These are phyloP conservation scores for Alces alces DNA, from an alignment of 2,113 vertebrate species.

Conservation along the genomic window DNA sequence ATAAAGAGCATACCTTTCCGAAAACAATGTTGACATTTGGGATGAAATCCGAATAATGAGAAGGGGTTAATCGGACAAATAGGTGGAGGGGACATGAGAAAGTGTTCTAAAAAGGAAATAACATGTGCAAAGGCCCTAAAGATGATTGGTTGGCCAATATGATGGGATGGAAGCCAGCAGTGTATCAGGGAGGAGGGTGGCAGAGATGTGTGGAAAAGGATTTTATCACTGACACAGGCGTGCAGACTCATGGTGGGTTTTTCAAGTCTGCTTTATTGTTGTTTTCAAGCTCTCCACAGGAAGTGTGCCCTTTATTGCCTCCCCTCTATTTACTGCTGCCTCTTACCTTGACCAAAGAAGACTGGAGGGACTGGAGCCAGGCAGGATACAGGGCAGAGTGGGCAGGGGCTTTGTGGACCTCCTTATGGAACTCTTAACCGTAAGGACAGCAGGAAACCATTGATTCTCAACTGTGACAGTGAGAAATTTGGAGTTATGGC, in stretches of 20 bases:
- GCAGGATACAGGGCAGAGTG: background rate
- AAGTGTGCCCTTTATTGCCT: background rate
- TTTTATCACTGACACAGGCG: background rate
- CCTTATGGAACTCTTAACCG: background rate
- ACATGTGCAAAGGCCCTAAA: background rate
- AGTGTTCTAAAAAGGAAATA: background rate
- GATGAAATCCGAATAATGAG: background rate
- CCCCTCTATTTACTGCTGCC: too few species aligned
- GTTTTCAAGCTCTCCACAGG: background rate
- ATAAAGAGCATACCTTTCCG: background rate
- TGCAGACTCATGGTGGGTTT: background rate
- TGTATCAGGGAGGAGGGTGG: background rate
- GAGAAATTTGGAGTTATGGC: background rate
- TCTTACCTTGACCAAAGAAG: background rate
- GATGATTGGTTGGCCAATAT: background rate
- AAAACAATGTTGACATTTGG: background rate
- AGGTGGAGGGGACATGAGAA: background rate
- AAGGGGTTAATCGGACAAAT: background rate
- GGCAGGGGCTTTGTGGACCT: background rate
- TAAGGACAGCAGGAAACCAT: background rate
- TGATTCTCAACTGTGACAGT: background rate
- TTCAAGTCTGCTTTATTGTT: background rate
- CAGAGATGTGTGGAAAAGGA: background rate
- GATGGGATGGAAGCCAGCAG: background rate
- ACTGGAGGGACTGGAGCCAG: background rate